phyloP scores from a whole-genome alignment of 2,888 invertebrate species.

The Sphaeridia pumilis region DNA sequence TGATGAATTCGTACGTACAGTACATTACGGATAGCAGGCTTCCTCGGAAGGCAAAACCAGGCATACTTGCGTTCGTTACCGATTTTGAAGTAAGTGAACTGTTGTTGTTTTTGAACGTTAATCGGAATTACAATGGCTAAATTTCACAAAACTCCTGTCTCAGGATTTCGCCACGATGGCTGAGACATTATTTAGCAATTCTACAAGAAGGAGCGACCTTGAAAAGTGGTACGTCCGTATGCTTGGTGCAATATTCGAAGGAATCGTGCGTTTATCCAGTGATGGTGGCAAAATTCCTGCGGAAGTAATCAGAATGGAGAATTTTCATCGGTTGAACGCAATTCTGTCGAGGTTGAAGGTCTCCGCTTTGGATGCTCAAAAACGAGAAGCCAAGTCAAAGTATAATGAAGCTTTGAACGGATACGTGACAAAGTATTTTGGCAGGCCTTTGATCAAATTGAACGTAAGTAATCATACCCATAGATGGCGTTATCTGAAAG shows the following conservation, averaged over 20 bases:
- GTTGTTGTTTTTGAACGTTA: not conserved
- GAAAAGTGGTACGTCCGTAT: constrained; percentile 81
- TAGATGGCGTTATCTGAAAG: too few relatives aligned
- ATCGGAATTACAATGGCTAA: not conserved
- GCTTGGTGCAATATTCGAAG: constrained; percentile 71
- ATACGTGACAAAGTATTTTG: constrained; percentile 91
- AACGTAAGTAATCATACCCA: constrained; percentile 61
- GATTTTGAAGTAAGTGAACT: constrained; percentile 69
- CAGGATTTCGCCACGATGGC: constrained; percentile 70
- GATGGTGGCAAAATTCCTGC: constrained; percentile 86
- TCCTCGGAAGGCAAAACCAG: constrained; percentile 67
- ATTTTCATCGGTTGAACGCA: constrained; percentile 86
- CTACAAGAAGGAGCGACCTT: constrained; percentile 75
- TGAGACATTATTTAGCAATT: constrained; percentile 74
- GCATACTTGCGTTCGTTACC: constrained; percentile 74
- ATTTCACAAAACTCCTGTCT: not conserved
- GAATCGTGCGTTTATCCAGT: constrained; percentile 60
- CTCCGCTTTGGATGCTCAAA: constrained; percentile 67
- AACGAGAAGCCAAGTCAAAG: constrained; percentile 78
- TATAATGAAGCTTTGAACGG: constrained; percentile 80
- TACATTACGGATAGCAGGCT: constrained; percentile 67
- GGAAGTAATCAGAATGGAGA: constrained; percentile 88
- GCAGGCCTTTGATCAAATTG: constrained; percentile 78
- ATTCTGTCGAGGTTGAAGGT: constrained; percentile 80
- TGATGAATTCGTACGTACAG: constrained; percentile 70